phyloP scores from a whole-genome alignment of 2,888 invertebrate genomes.

The Myopa tessellatipennis region DNA sequence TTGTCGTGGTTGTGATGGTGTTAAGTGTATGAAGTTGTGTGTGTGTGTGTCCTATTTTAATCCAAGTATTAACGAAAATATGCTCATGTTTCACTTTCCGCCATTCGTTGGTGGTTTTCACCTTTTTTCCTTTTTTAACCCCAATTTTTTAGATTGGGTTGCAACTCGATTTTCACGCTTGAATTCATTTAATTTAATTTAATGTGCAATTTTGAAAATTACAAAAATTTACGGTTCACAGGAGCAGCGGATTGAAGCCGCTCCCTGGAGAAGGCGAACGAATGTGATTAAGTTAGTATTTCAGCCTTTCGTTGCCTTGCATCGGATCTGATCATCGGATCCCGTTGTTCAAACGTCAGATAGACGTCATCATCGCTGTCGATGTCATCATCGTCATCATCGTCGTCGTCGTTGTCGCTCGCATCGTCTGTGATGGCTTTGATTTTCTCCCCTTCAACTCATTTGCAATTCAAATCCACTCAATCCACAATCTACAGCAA shows the following conservation, averaged over 20 bases:
- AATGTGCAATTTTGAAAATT: conserved; percentile 20
- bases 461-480: conserved; percentile 26
- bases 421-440: neutral
- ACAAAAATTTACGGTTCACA: neutral
- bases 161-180: conserved; percentile 9
- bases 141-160: conserved; percentile 1
- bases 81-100: neutral
- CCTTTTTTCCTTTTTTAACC: conserved; percentile 1
- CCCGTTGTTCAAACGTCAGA: no score
- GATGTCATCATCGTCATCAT: neutral
- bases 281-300: neutral
- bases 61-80: neutral
- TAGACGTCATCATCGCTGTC: no score
- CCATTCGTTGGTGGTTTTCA: neutral
- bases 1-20: neutral
- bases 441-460: neutral
- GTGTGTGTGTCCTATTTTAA: neutral
- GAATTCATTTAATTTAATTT: conserved; percentile 27
- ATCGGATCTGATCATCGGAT: neutral
- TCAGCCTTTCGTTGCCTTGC: no score
- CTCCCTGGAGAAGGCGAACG: neutral
- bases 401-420: neutral
- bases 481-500: conserved; percentile 15
- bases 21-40: neutral
- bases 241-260: neutral